Percentiles rank a stretch among this genome's conserved stretches.
These are phyloP conservation scores for Pedionomus torquatus DNA, from an alignment of 2,113 vertebrate genomes.

Conservation along the genomic window DNA sequence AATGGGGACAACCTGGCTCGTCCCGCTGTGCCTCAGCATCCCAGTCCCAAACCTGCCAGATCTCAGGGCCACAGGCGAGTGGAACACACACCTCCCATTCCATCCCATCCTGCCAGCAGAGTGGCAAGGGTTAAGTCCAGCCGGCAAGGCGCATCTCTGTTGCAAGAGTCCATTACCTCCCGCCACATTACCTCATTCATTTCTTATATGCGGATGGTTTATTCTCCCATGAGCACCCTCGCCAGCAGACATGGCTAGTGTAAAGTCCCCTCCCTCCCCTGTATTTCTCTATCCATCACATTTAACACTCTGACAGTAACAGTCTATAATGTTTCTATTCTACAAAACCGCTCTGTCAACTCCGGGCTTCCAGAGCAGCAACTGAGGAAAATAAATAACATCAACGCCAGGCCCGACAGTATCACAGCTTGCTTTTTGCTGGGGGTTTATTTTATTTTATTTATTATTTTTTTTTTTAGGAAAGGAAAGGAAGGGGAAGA, in stretches of 20 bases:
- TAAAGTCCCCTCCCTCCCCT: conserved; percentile 87
- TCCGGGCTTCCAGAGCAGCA: conserved; percentile 92
- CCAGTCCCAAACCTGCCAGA: accelerated
- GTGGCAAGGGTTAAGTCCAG: conserved; percentile 79
- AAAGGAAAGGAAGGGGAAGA: background rate
- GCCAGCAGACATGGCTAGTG: conserved; percentile 86
- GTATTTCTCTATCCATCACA: conserved; percentile 96
- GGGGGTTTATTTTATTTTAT: conserved; percentile 33
- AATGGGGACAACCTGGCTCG: background rate
- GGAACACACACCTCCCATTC: accelerated
- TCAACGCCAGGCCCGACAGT: conserved; percentile 83
- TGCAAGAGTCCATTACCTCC: conserved; percentile 95
- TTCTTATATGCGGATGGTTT: conserved; percentile 93
- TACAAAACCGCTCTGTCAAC: conserved; percentile 99
- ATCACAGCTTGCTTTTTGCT: conserved; percentile 74
- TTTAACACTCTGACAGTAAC: conserved; percentile 99
- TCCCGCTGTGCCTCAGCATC: background rate
- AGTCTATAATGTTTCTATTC: conserved; percentile 99
- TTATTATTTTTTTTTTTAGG: background rate
- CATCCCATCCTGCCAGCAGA: background rate
- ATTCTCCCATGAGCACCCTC: conserved; percentile 88
- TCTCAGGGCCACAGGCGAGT: background rate
- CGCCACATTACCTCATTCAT: conserved; percentile 94
- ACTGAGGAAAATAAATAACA: conserved; percentile 99
- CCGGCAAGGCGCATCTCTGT: conserved; percentile 83